phyloP scores from a whole-genome alignment of 37 sponge, comb jelly and placozoan species.

The Bolinopsis microptera region DNA sequence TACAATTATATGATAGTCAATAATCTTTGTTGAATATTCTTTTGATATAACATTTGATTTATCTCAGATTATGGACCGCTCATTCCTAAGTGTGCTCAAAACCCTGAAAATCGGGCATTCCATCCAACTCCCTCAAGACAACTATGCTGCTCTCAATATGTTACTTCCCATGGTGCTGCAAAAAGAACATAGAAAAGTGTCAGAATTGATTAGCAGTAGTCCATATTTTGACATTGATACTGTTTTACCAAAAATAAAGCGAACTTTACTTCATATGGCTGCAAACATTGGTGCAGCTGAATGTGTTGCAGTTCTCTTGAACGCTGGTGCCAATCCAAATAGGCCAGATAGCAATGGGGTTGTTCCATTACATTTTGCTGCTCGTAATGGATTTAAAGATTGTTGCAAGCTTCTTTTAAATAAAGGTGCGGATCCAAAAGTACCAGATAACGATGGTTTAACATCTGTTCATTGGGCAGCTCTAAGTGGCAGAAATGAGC shows the following conservation, averaged over 20 bases:
- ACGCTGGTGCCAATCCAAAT: slow-evolving; percentile 79
- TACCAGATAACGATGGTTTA: slow-evolving; percentile 59
- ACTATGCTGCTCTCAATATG: slow-evolving; percentile 51
- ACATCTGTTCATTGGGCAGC: slow-evolving; percentile 89
- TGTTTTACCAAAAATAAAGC: slow-evolving; percentile 53
- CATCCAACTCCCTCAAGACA: slow-evolving; percentile 49
- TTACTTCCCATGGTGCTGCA: slow-evolving; percentile 63
- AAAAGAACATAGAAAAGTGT: slow-evolving; percentile 55
- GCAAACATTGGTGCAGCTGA: slow-evolving; percentile 80
- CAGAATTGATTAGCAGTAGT: slow-evolving; percentile 14
- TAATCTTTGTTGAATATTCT: too few relatives aligned
- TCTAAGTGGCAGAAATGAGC: slow-evolving; percentile 83
- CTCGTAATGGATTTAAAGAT: slow-evolving; percentile 82
- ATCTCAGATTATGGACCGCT: slow-evolving; percentile 53
- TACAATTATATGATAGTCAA: too few relatives aligned
- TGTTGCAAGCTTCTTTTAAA: slow-evolving; percentile 38
- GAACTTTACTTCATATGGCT: slow-evolving; percentile 59
- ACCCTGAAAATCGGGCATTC: slow-evolving; percentile 65
- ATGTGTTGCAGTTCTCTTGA: slow-evolving; percentile 75
- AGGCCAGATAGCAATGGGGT: slow-evolving; percentile 77
- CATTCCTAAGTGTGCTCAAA: slow-evolving; percentile 35
- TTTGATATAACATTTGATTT: too few relatives aligned
- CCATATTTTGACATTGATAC: slow-evolving; percentile 60
- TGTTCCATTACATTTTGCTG: slow-evolving; percentile 85
- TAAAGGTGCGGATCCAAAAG: slow-evolving; percentile 57